These are phyloP conservation scores for Chloroceryle amazona DNA, from an alignment of 2,797 vertebrate genomes.

Conservation along the genomic window DNA sequence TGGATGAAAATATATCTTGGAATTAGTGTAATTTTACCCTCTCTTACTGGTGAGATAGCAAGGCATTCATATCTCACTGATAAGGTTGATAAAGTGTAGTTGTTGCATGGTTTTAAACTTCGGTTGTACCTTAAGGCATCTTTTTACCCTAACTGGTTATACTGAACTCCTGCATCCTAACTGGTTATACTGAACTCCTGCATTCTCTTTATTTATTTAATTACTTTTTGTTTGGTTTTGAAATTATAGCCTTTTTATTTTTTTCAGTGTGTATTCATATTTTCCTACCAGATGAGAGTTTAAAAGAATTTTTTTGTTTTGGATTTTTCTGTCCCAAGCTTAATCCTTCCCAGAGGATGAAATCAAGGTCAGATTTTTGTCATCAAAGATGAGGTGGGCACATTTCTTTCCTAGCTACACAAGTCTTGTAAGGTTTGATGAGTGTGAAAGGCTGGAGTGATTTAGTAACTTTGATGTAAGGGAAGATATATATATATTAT, in stretches of 20 bases:
- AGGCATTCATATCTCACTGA: not conserved
- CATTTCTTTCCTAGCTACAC: not conserved
- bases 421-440: not conserved
- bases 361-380: not conserved
- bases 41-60: not conserved
- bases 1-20: not conserved
- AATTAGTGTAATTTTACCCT: not conserved
- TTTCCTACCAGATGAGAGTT: not conserved
- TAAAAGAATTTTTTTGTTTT: not conserved
- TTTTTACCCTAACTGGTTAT: not conserved
- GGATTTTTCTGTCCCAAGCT: not conserved
- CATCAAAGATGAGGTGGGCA: not conserved
- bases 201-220: not conserved
- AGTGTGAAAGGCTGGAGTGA: not conserved
- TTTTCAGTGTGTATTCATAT: not conserved
- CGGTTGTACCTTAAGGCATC: not conserved
- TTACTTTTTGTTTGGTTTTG: not conserved
- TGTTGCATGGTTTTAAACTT: not conserved
- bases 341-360: slow-evolving; percentile 10
- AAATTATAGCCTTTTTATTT: not conserved
- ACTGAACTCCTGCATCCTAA: not conserved
- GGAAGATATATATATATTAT: not conserved
- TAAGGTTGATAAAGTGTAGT: not conserved
- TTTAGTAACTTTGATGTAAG: not conserved
- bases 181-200: not conserved